These are phyloP conservation scores for Chaetogeoica ovagalla DNA, from an alignment of 2,888 invertebrate species.

Conservation along the genomic window DNA sequence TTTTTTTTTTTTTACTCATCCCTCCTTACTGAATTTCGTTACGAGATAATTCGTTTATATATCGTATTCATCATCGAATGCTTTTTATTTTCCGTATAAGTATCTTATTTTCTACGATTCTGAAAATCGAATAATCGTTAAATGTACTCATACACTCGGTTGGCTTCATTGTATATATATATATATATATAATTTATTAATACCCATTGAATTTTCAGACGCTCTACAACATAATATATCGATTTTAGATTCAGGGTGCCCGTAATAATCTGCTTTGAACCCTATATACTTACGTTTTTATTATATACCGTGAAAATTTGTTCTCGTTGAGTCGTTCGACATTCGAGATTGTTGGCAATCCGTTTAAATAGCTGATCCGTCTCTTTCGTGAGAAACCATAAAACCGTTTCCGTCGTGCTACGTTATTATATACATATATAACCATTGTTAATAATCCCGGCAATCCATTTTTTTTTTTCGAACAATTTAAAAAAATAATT, in stretches of 20 bases:
- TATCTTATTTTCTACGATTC: not conserved
- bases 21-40: too few species aligned
- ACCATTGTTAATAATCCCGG: not conserved
- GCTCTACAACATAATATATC: not conserved
- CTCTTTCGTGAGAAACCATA: not conserved
- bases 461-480: too few species aligned
- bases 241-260: not conserved
- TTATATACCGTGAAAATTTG: not conserved
- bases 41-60: too few species aligned
- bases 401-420: not conserved
- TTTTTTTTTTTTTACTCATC: too few species aligned
- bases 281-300: not conserved
- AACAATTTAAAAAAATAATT: too few species aligned
- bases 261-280: not conserved
- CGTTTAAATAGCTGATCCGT: not conserved
- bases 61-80: not conserved
- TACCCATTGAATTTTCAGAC: not conserved
- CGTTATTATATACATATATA: not conserved
- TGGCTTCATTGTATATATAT: too few species aligned
- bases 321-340: not conserved
- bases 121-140: not conserved
- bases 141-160: too few species aligned
- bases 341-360: conserved; percentile 1
- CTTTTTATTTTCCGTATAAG: too few species aligned
- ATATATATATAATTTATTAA: too few species aligned